Conservation (phyloP, 2,113 vertebrate species). For the Etheostoma spectabile region DNA sequence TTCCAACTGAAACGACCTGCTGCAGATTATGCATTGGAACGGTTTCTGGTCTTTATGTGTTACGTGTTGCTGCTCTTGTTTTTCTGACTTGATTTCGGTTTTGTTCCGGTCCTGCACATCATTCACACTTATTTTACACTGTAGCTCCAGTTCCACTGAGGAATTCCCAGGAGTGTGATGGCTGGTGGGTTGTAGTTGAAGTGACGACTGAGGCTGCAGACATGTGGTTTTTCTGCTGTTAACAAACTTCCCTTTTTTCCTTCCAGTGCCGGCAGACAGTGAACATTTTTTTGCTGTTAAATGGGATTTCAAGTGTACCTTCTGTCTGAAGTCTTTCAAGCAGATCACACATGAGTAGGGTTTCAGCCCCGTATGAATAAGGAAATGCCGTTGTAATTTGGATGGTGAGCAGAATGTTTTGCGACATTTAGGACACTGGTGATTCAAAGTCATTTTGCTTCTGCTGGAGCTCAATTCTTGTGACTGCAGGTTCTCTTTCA, state of each 20-base stretch:
- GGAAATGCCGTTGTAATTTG: slow-evolving; percentile 47
- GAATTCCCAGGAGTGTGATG: not conserved
- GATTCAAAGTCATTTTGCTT: slow-evolving; percentile 1
- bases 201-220: not conserved
- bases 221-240: not conserved
- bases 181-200: not conserved
- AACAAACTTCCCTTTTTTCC: not conserved
- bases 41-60: slow-evolving; percentile 23
- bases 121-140: slow-evolving; percentile 41
- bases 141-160: slow-evolving; percentile 33
- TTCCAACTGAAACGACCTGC: slow-evolving; percentile 31
- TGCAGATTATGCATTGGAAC: slow-evolving; percentile 48
- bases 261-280: not conserved
- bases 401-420: slow-evolving; percentile 57
- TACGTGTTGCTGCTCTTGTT: slow-evolving; percentile 14
- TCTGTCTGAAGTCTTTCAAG: slow-evolving; percentile 26
- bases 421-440: slow-evolving; percentile 44
- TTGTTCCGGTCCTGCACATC: not conserved
- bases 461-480: not conserved
- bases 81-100: slow-evolving; percentile 30
- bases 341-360: slow-evolving; percentile 37
- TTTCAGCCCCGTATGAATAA: slow-evolving; percentile 56
- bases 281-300: slow-evolving; percentile 16
- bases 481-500: not conserved
- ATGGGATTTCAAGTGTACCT: slow-evolving; percentile 47